Base-by-base conservation (phyloP, 2,113 vertebrate species). In the Noturus placidus region DNA sequence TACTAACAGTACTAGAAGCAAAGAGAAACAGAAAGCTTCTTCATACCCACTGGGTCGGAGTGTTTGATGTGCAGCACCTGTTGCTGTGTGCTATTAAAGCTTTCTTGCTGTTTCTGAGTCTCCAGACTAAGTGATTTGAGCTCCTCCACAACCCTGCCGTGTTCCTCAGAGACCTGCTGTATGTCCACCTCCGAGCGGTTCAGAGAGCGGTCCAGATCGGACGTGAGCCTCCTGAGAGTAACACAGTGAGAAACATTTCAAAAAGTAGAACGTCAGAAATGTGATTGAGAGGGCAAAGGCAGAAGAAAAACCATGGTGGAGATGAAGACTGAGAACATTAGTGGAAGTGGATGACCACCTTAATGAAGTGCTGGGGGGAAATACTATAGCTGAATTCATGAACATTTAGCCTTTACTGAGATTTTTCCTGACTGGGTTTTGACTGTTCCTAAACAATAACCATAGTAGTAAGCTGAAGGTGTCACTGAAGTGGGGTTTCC, bases 61-160 rank as follows among this genome's bases (percentile, higher is more conserved):
- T 99, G 97, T 93, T 99, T 99, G 89, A 96, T 95, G 61, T 96
- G 94, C 88, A 97, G 95, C 52, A 99, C 93, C 90, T 96, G 96
- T 82, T 96, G 95, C 30, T 91, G 94, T 85, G 98, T 94, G 57
- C 96, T 95, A 67, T 94, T 94, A 79, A 97, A 92, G 0, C 91
- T 93, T 0, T 11, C 92, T 86, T 97, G 94, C 0, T 99, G 91
- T 81, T 87, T 94, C 42, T 94, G 92, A 56, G 95, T 96, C 87
- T 97, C 96, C 0, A 91, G 89, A 20, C 92, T 96, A 77, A 99
- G 92, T 0, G 0, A 0, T 0, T 94, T 94, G 83, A 99, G 87
- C 42, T 94, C 92, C 0, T 17, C 13, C 0, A 93, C 88, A 0
- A 96, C 96, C 87, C 88, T 89, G 19, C 96, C 96, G 87, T 93